Percentiles rank a stretch among this genome's conserved stretches.
phyloP scores from a whole-genome alignment of 2,888 invertebrate genomes.

The Nysson spinosus region DNA sequence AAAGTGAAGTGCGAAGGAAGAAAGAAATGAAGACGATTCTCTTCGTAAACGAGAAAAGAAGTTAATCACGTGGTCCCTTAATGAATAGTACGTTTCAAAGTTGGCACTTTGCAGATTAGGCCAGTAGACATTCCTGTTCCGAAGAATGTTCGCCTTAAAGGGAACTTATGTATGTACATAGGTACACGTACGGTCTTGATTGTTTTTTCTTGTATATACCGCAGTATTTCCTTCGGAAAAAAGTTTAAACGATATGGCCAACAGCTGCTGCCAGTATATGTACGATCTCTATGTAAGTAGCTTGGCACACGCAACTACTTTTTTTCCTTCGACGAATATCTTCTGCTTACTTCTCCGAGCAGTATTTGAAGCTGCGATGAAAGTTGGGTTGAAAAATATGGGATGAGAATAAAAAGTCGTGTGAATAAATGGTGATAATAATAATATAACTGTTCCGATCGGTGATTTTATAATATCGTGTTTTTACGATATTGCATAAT shows the following conservation, averaged over 20 bases:
- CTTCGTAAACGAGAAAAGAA: slow-evolving; percentile 42
- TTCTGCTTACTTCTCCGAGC: neutral
- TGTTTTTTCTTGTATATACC: slow-evolving; percentile 18
- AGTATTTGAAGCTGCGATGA: neutral
- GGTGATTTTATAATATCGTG: too few species aligned
- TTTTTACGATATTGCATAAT: too few species aligned
- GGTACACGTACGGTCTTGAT: slow-evolving; percentile 34
- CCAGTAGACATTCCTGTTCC: slow-evolving; percentile 36
- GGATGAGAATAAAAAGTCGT: too few species aligned
- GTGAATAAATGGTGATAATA: too few species aligned
- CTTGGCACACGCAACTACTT: slow-evolving; percentile 9
- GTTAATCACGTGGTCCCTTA: slow-evolving; percentile 46
- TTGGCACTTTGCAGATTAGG: slow-evolving; percentile 23
- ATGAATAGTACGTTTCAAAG: slow-evolving; percentile 47
- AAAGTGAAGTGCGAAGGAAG: too few species aligned
- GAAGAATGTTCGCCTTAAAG: slow-evolving; percentile 12
- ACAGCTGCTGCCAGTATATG: slow-evolving; percentile 49
- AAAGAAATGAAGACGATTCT: too few species aligned
- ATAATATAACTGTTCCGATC: too few species aligned
- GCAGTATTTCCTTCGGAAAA: slow-evolving; percentile 14
- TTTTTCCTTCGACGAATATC: slow-evolving; percentile 15
- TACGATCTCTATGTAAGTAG: slow-evolving; percentile 5
- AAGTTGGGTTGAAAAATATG: neutral
- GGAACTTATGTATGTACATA: slow-evolving; percentile 40
- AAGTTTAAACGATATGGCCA: slow-evolving; percentile 25